These are phyloP conservation scores for Anaspis maculata DNA, from an alignment of 2,888 invertebrate species.

Conservation along the genomic window DNA sequence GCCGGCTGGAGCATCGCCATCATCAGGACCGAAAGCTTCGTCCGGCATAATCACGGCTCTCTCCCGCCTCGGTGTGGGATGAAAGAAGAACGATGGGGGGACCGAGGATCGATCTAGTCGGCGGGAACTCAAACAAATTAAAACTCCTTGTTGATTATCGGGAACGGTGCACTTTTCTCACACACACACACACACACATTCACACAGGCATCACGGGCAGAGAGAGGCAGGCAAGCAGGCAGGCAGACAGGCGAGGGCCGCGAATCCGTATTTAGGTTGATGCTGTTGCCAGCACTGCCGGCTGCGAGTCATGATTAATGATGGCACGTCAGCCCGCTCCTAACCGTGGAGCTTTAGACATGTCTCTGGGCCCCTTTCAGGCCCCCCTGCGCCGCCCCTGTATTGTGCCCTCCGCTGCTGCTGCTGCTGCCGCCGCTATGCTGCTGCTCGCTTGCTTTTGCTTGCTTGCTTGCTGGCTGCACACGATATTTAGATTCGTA, in stretches of 20 bases:
- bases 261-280: conserved; percentile 40
- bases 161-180: conserved; percentile 38
- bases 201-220: too few relatives aligned
- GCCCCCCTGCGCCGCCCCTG: conserved; percentile 33
- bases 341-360: conserved; percentile 43
- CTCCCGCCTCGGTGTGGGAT: too few relatives aligned
- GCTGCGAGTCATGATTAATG: conserved; percentile 44
- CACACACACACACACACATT: too few relatives aligned
- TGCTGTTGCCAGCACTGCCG: conserved; percentile 40
- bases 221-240: conserved; percentile 10
- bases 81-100: too few relatives aligned
- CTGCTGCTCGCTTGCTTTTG: too few relatives aligned
- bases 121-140: too few relatives aligned
- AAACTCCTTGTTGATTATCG: conserved; percentile 38
- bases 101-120: too few relatives aligned
- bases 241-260: conserved; percentile 26
- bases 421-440: conserved; percentile 20
- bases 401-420: conserved; percentile 32
- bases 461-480: too few relatives aligned
- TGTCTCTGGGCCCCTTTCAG: conserved; percentile 39
- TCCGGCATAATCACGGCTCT: too few relatives aligned
- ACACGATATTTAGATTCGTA: conserved; percentile 41
- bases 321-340: conserved; percentile 40
- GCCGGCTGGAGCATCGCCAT: too few relatives aligned
- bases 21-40: too few relatives aligned